phyloP scores from a whole-genome alignment of 2,797 vertebrate species.

The Melopsittacus undulatus region DNA sequence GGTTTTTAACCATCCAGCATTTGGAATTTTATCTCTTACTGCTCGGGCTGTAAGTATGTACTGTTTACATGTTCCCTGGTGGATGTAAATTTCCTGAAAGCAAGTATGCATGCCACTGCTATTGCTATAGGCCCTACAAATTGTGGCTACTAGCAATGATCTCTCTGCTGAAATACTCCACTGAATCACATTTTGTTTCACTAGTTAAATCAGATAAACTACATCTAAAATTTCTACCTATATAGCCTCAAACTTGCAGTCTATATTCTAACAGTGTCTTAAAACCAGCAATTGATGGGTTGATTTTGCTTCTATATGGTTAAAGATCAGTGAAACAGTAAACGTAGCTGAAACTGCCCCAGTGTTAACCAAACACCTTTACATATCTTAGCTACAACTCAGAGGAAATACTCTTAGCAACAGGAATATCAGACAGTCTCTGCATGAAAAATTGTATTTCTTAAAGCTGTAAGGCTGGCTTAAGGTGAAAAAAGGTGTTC shows the following conservation, averaged over 20 bases:
- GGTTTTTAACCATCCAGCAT: not conserved
- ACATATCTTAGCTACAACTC: not conserved
- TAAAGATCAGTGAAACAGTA: not conserved
- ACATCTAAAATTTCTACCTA: not conserved
- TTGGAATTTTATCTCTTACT: conserved; percentile 30
- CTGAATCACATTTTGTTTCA: not conserved
- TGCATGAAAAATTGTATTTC: not conserved
- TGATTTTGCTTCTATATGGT: not conserved
- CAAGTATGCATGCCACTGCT: not conserved
- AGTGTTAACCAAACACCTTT: not conserved
- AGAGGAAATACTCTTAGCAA: not conserved
- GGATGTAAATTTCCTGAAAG: conserved; percentile 18
- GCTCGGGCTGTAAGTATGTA: not conserved
- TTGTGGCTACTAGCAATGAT: not conserved
- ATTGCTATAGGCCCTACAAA: not conserved
- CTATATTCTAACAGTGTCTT: not conserved
- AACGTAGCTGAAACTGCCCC: not conserved
- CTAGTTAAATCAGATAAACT: not conserved
- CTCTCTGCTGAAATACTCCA: not conserved
- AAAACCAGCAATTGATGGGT: not conserved
- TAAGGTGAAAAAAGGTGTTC: not conserved
- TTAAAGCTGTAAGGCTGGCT: not conserved
- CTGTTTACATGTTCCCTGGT: not conserved
- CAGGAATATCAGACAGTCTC: not conserved
- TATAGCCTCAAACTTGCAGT: not conserved